Base-by-base conservation (phyloP, 2,113 vertebrate genomes). In the Okapia johnstoni region DNA sequence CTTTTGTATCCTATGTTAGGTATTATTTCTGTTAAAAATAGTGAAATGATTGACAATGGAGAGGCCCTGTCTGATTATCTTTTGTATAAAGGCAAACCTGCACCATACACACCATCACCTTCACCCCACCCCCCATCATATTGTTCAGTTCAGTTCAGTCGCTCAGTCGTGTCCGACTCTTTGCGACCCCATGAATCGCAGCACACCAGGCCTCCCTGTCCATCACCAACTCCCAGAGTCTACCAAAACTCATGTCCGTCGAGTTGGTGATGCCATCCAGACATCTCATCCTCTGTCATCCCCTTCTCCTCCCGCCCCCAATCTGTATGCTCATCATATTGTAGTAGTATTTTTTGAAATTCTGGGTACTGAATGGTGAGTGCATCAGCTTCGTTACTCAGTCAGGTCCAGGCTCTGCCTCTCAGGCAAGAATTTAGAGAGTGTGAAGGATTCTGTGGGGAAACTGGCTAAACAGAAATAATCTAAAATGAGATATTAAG, bases 121-220 rank as follows among this genome's bases (percentile, higher is more conserved):
- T 19, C 1, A 4, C 11, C 1, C 8, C 0, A 2, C 10, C 10
- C 17, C 1, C 40, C 40, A 40, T 40, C 40, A 40, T 40, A 40
- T 40, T 40, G 40, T 40, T 40, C 40, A 40, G 40, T 40, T 40
- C 40, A 40, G 40, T 40, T 40, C 40, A 40, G 40, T 40, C 5
- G 40, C 40, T 40, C 40, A 40, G 40, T 40, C 40, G 40, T 40
- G 40, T 40, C 40, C 40, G 40, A 40, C 40, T 40, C 40, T 40
- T 40, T 40, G 40, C 40, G 40, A 40, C 40, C 40, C 40, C 40
- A 40, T 40, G 40, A 40, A 40, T 40, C 40, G 40, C 40, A 40
- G 40, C 40, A 40, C 3, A 4, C 40, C 40, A 40, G 40, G 40
- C 40, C 40, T 40, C 40, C 40, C 40, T 40, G 40, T 40, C 40